These are phyloP conservation scores for Paracentrotus lividus DNA, from an alignment of 53 echinoderm and acorn worm genomes.

Conservation along the genomic window DNA sequence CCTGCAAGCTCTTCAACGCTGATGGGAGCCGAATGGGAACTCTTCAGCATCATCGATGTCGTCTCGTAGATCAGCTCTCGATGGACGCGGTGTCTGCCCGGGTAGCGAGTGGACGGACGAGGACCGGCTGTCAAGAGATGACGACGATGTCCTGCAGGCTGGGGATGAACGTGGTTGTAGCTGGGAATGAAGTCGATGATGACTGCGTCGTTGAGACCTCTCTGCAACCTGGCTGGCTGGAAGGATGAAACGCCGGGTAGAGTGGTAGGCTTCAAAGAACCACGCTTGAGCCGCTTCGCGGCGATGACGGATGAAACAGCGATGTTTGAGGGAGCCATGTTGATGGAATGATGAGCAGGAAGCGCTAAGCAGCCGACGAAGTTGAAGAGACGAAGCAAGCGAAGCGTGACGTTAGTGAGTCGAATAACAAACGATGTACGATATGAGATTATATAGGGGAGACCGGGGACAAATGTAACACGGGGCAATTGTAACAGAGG, in stretches of 20 bases:
- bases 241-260: constrained; percentile 21
- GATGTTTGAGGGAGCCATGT: not conserved
- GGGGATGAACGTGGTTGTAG: not conserved
- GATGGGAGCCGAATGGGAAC: not conserved
- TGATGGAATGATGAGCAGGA: not conserved
- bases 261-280: not conserved
- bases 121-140: not conserved
- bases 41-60: not conserved
- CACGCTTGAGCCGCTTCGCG: constrained; percentile 52
- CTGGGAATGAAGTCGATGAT: not conserved
- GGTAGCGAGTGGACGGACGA: not conserved
- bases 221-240: constrained; percentile 20
- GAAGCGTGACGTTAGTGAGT: not conserved
- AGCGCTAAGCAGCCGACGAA: not conserved
- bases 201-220: not conserved
- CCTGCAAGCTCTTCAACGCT: constrained; percentile 1
- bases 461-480: too few species aligned
- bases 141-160: not conserved
- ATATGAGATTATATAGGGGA: not conserved
- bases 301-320: too few species aligned
- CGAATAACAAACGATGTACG: not conserved
- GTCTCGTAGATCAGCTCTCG: constrained; percentile 14
- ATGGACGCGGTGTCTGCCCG: constrained; percentile 34
- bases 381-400: not conserved
- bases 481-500: too few species aligned